phyloP scores from a whole-genome alignment of 2,113 vertebrate species.

The Smithornis capensis region DNA sequence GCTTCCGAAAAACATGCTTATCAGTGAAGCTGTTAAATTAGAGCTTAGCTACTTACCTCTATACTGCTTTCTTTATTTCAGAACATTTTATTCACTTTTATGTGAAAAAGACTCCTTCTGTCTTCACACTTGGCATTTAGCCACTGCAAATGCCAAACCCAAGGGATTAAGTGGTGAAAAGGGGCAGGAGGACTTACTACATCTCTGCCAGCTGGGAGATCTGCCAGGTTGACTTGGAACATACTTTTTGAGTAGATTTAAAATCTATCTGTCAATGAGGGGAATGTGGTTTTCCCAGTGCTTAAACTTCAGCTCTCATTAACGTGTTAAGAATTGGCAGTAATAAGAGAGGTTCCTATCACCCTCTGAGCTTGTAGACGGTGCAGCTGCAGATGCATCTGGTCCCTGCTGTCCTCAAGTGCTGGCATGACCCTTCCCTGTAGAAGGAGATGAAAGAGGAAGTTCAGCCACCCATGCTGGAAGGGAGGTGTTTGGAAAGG shows the following conservation, averaged over 20 bases:
- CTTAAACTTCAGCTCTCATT: slow-evolving; percentile 31
- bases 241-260: neutral
- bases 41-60: neutral
- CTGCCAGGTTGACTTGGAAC: slow-evolving; percentile 1
- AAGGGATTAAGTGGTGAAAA: slow-evolving; percentile 49
- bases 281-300: slow-evolving; percentile 2
- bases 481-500: neutral
- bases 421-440: neutral
- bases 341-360: neutral
- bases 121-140: slow-evolving; percentile 24
- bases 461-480: neutral
- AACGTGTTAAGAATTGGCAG: neutral
- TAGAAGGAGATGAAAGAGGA: neutral
- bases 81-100: neutral
- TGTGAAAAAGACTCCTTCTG: slow-evolving; percentile 24
- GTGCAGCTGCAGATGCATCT: neutral
- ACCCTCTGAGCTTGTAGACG: neutral
- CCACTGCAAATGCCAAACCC: slow-evolving; percentile 17
- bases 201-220: slow-evolving; percentile 35
- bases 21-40: neutral
- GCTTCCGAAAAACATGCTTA: neutral
- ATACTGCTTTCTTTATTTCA: neutral
- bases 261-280: neutral
- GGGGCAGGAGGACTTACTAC: slow-evolving; percentile 14
- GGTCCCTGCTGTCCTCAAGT: neutral